Base-by-base conservation (phyloP, 2,797 vertebrate species). In the Adrianichthys oophorus region DNA sequence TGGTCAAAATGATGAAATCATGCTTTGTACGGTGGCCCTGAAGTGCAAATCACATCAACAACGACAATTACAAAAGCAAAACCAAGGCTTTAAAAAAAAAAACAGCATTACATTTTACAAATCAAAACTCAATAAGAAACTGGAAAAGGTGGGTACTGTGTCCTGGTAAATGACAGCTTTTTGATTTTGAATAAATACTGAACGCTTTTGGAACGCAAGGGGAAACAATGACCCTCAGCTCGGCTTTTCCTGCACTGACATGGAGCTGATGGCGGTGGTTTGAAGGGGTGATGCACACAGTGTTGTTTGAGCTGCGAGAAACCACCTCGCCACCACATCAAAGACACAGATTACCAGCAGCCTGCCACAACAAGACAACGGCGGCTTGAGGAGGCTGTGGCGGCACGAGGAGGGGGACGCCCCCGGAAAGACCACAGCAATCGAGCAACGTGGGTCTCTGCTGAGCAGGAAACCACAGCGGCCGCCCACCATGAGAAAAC, bases 301-400 rank as follows among this genome's bases (percentile, higher is more conserved):
- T 15, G 49, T 52, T 85, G 84, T 87, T 87, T 89, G 78, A 84
- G 82, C 83, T 84, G 51, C 74, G 72, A 76, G 69, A 84, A 79
- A 79, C 77, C 80, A 75, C 84, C 84, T 71, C 83, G 85, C 80
- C 74, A 65, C 60, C 59, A 80, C 29, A 85, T 89, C 84, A 89
- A 89, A 89, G 84, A 73, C 67, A 68, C 48, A 68, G 70, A 87
- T 87, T 85, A 87, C 85, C 83, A 89, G 86, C 85, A 89, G 78
- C 72, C 85, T 84, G 82, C 82, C 71, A 78, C 79, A 89, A 89
- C 86, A 80, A 87, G 84, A 86, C 77, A 80, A 68, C 71, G 37
- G 69, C 55, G 80, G 74, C 65, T 77, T 77, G 72, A 86, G 85
- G 82, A 78, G 37, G 52, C 79, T 69, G 75, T 76, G 69, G 82